phyloP scores from a whole-genome alignment of 2,113 vertebrate species.

The Rostratula benghalensis region DNA sequence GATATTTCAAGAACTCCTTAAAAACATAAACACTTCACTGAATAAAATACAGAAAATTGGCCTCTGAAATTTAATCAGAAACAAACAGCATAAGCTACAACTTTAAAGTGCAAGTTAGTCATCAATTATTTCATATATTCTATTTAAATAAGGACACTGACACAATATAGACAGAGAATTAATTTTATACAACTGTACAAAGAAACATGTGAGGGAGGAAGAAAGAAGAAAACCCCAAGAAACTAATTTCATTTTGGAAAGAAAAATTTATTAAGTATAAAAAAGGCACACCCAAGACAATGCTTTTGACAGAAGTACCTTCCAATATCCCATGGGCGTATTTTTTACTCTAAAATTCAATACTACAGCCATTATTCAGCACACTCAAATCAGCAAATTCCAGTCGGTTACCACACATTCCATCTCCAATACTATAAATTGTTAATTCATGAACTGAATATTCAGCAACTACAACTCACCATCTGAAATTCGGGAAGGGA shows the following conservation, averaged over 20 bases:
- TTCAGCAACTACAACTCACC: constrained; percentile 76
- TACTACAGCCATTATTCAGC: not conserved
- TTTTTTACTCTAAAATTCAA: constrained; percentile 9
- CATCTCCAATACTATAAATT: not conserved
- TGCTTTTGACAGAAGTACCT: constrained; percentile 12
- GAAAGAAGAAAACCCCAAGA: constrained; percentile 37
- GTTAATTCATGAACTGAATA: not conserved
- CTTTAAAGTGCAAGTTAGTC: constrained; percentile 37
- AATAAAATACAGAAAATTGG: not conserved
- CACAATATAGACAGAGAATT: not conserved
- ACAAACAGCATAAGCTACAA: not conserved
- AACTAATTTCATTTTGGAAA: constrained; percentile 45
- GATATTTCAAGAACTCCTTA: not conserved
- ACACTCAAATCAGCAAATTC: not conserved
- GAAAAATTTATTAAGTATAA: constrained; percentile 45
- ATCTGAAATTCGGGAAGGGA: constrained; percentile 87
- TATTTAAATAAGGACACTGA: constrained; percentile 29
- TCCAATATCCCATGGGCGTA: not conserved
- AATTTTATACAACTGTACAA: constrained; percentile 12
- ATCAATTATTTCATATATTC: constrained; percentile 30
- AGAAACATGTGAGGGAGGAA: not conserved
- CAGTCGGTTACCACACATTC: not conserved
- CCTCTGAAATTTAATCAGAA: constrained; percentile 30
- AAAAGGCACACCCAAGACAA: constrained; percentile 39
- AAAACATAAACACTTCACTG: not conserved